Conservation (phyloP, 2,797 vertebrate species). For the Ctenopoma kingsleyae region DNA sequence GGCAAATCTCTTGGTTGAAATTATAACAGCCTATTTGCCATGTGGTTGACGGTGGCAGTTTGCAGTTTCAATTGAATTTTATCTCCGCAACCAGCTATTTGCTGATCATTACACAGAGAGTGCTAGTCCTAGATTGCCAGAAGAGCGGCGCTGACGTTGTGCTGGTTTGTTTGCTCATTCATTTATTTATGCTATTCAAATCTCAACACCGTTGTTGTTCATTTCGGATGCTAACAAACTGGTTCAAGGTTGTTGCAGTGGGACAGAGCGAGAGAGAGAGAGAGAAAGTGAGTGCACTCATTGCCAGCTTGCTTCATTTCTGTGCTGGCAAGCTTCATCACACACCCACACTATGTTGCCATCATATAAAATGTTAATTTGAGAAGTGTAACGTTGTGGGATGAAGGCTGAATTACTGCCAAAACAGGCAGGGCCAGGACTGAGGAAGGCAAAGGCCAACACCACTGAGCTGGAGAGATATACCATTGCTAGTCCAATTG, state of each 20-base stretch:
- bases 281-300: constrained; percentile 35
- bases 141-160: constrained; percentile 59
- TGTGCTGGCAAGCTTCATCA: constrained; percentile 65
- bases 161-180: constrained; percentile 79
- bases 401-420: constrained; percentile 63
- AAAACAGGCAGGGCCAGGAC: constrained; percentile 57
- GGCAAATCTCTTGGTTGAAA: constrained; percentile 67
- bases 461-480: constrained; percentile 49
- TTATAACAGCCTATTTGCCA: constrained; percentile 70
- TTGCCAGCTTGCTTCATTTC: constrained; percentile 74
- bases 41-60: constrained; percentile 67
- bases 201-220: constrained; percentile 67
- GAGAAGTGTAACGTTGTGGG: constrained; percentile 67
- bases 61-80: constrained; percentile 76
- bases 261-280: constrained; percentile 39
- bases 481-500: constrained; percentile 28
- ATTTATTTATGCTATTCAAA: constrained; percentile 84
- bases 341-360: constrained; percentile 58
- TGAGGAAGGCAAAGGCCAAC: constrained; percentile 50
- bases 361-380: constrained; percentile 78
- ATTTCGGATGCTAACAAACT: constrained; percentile 80
- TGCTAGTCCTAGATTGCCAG: constrained; percentile 69
- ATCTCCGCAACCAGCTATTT: constrained; percentile 83
- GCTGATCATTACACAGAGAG: constrained; percentile 80
- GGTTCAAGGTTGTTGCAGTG: constrained; percentile 77